These are phyloP conservation scores for Lagopus muta DNA, from an alignment of 2,113 vertebrate species.

Conservation along the genomic window DNA sequence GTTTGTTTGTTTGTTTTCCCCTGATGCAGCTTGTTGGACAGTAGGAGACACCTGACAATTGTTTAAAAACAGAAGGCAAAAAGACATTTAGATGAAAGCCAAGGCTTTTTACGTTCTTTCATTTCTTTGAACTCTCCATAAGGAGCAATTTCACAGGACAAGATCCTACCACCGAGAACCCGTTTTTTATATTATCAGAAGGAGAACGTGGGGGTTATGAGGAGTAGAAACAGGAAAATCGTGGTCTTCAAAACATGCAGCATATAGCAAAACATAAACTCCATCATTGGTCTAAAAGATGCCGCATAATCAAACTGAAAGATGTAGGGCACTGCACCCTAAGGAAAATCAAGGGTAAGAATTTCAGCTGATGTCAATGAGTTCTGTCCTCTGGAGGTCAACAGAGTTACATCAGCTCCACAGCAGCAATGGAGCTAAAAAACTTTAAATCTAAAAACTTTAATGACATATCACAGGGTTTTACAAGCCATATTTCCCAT, in stretches of 20 bases:
- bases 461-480: neutral
- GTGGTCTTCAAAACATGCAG: neutral
- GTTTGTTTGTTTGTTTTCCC: neutral
- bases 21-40: neutral
- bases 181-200: neutral
- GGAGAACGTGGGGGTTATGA: neutral
- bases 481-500: constrained; percentile 1
- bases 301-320: neutral
- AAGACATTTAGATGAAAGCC: neutral
- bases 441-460: neutral
- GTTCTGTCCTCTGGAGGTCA: neutral
- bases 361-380: neutral
- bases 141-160: neutral
- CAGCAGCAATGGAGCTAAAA: neutral
- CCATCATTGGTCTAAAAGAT: neutral
- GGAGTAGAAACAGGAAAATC: neutral
- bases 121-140: neutral
- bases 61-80: neutral
- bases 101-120: neutral
- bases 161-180: neutral
- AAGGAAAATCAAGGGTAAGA: neutral
- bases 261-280: neutral
- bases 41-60: neutral
- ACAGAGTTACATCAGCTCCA: neutral
- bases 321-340: neutral